Evolutionary conservation across 2,113 vertebrate species (phyloP).

Genomic region (Limanda limanda): DNA sequence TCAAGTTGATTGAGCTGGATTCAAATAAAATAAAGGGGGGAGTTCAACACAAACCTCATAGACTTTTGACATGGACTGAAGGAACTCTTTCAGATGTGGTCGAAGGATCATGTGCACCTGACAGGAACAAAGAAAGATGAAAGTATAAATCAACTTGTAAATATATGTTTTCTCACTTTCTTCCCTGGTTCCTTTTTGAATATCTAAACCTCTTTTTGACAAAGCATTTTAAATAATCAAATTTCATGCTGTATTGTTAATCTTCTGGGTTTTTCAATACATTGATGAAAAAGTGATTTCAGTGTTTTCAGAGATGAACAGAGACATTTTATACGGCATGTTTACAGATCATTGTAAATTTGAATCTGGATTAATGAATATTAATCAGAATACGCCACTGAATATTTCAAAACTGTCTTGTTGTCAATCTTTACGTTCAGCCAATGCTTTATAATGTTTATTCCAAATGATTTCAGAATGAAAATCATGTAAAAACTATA

Average conservation of each 20-base stretch:
- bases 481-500: no score
- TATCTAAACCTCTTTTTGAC: not conserved
- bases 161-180: not conserved
- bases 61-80: slow-evolving; percentile 82
- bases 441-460: no score
- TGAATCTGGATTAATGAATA: not conserved
- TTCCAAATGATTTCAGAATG: no score
- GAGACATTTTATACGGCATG: not conserved
- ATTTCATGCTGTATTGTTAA: no score
- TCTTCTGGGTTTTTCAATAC: no score
- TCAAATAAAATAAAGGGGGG: not conserved
- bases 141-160: not conserved
- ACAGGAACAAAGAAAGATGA: not conserved
- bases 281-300: no score
- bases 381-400: no score
- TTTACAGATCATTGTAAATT: not conserved
- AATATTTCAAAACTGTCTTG: not conserved
- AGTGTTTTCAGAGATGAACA: no score
- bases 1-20: not conserved
- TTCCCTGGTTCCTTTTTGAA: not conserved
- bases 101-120: slow-evolving; percentile 86
- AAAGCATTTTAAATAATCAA: no score
- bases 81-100: slow-evolving; percentile 84
- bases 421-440: not conserved
- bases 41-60: slow-evolving; percentile 81